Conservation (phyloP, 2,797 vertebrate species). For the Pseudomugil gertrudae region DNA sequence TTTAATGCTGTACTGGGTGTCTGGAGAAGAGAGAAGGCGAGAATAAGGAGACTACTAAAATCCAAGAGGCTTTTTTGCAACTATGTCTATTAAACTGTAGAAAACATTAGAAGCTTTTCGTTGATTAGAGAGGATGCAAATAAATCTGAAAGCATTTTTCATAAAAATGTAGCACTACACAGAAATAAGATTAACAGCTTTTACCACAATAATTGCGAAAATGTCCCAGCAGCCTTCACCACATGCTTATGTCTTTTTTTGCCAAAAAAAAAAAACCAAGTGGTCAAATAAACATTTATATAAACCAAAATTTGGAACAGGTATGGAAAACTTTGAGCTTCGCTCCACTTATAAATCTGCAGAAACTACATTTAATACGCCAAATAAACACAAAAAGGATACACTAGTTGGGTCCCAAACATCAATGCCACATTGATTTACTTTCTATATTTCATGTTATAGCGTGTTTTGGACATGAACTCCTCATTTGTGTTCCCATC, state of each 20-base stretch:
- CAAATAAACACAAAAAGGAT: neutral
- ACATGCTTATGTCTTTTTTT: neutral
- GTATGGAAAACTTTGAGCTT: neutral
- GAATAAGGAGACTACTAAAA: neutral
- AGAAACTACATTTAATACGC: neutral
- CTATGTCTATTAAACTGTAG: neutral
- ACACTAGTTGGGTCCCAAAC: neutral
- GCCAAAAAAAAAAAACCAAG: neutral
- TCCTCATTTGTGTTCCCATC: constrained; percentile 26
- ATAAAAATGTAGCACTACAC: neutral
- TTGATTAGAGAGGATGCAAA: neutral
- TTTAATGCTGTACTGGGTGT: no score
- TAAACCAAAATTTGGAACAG: neutral
- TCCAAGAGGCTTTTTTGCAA: neutral
- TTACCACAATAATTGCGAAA: no score
- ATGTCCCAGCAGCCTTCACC: neutral
- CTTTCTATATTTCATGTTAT: constrained; percentile 20
- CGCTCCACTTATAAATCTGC: neutral
- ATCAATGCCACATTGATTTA: neutral
- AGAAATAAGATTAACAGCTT: no score
- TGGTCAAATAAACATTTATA: neutral
- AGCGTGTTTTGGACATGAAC: constrained; percentile 23
- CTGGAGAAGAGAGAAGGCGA: no score
- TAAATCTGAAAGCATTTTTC: neutral
- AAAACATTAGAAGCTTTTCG: neutral